phyloP scores from a whole-genome alignment of 1,140 invertebrate species.

The Hypothenemus hampei region DNA sequence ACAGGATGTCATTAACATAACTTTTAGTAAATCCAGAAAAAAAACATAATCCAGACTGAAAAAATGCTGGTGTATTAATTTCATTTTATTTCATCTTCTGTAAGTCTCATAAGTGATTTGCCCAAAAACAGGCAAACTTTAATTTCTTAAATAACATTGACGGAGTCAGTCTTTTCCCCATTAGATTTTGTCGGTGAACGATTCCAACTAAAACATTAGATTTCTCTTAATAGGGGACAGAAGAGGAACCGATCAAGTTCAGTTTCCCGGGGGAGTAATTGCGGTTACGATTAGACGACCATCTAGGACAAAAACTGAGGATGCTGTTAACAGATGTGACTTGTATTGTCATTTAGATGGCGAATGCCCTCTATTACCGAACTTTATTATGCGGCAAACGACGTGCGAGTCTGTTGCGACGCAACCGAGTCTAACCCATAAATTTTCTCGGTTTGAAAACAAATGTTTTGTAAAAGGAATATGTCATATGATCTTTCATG shows the following conservation, averaged over 20 bases:
- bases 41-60: not conserved
- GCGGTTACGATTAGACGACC: slow-evolving; percentile 22
- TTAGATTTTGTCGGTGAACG: slow-evolving; percentile 20
- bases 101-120: not conserved
- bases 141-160: not conserved
- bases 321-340: slow-evolving; percentile 26
- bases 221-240: slow-evolving; percentile 6
- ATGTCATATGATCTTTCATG: too few relatives aligned
- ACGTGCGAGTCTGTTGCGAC: not conserved
- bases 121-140: not conserved
- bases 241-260: slow-evolving; percentile 5
- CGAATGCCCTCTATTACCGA: slow-evolving; percentile 15
- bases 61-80: not conserved
- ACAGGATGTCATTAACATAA: slow-evolving; percentile 30
- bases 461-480: too few relatives aligned
- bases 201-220: slow-evolving; percentile 18
- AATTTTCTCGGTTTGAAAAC: too few relatives aligned
- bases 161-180: not conserved
- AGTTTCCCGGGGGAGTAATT: slow-evolving; percentile 17
- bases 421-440: slow-evolving; percentile 5
- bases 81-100: not conserved
- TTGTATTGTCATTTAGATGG: slow-evolving; percentile 23
- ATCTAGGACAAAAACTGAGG: not conserved
- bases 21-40: not conserved
- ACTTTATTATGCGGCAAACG: slow-evolving; percentile 29